These are phyloP conservation scores for Nasonia longicornis DNA, from an alignment of 1,140 invertebrate genomes.

Conservation along the genomic window DNA sequence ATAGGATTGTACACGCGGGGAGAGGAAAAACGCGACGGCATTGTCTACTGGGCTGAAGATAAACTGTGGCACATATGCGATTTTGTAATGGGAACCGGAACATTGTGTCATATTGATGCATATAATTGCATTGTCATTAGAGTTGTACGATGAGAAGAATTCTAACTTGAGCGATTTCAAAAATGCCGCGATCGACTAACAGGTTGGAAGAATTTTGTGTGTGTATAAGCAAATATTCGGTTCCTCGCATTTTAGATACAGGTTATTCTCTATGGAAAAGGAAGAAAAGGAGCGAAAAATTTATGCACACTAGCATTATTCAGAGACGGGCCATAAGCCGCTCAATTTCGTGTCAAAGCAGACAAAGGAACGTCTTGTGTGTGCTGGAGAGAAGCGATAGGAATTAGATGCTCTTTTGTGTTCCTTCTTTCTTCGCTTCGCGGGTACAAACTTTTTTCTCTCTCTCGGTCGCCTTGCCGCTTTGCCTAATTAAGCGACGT, in stretches of 20 bases:
- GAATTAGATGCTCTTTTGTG: constrained; percentile 42
- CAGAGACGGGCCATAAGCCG: neutral
- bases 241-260: neutral
- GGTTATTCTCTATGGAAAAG: neutral
- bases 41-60: neutral
- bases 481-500: constrained; percentile 8
- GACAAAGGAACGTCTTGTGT: constrained; percentile 40
- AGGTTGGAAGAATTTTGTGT: too few relatives aligned
- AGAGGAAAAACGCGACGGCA: neutral
- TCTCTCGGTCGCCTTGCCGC: neutral
- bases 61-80: too few relatives aligned
- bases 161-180: too few relatives aligned
- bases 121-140: too few relatives aligned
- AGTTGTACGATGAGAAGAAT: too few relatives aligned
- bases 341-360: constrained; percentile 36
- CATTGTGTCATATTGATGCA: too few relatives aligned
- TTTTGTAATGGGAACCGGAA: too few relatives aligned
- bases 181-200: too few relatives aligned
- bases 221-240: too few relatives aligned
- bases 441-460: neutral
- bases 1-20: neutral
- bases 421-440: constrained; percentile 19
- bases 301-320: constrained; percentile 30
- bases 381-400: constrained; percentile 8
- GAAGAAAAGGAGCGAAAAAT: neutral